Evolutionary conservation across 2,113 vertebrate genomes (phyloP), one percentile per base, ranked within the genome.

Genomic region (Manacus vitellinus): DNA sequence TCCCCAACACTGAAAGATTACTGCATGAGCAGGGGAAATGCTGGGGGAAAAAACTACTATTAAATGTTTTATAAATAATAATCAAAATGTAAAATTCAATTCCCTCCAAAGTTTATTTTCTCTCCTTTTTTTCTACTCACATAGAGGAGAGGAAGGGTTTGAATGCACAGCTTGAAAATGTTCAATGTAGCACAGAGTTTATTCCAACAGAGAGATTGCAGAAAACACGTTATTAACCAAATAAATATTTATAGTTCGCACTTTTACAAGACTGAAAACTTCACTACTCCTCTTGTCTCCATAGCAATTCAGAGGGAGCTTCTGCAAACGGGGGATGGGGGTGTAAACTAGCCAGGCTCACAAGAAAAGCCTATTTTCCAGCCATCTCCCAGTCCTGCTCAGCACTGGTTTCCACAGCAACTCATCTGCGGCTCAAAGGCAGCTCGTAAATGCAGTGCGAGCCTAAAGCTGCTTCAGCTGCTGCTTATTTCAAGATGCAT

Each of bases 341-440:
- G 30, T 79, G 77, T 88, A 72, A 95, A 87, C 22, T 14, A 56
- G 66, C 30, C 19, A 18, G 30, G 31, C 22, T 58, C 37, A 84
- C 44, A 30, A 66, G 94, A 93, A 84, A 85, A 82, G 75, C 41
- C 54, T 55, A 4, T 87, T 94, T 93, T 95, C 62, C 66, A 78
- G 31, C 65, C 56, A 56, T 56, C 49, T 92, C 61, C 35, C 19
- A 31, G 62, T 43, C 31, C 31, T 58, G 37, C 63, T 66, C 30
- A 79, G 49, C 55, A 16, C 3, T 54, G 74, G 88, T 95, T 96
- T 95, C 95, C 92, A 94, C 22, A 41, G 94, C 92, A 96, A 97
- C 89, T 25, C 47, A 35, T 24, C 12, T 16, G 75, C 3, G 0
- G 74, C 47, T 41, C 58, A 83, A 47, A 82, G 66, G 28, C 68